A percentile compares a stretch with the other conserved stretches of the same genome.
These are phyloP conservation scores for Drosophila koepferae DNA, from an alignment of 2,888 invertebrate genomes.

Conservation along the genomic window DNA sequence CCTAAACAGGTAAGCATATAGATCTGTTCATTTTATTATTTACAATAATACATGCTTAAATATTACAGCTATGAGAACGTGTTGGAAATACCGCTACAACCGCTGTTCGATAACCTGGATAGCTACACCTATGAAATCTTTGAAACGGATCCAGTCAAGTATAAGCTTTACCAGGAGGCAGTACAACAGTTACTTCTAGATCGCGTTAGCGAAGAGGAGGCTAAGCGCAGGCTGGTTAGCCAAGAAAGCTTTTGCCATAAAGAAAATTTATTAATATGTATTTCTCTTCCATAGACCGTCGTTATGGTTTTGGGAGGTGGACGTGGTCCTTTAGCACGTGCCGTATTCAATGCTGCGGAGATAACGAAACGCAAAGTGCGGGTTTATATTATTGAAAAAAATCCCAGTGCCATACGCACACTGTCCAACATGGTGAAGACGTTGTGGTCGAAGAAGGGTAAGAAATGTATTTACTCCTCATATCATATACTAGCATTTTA, in stretches of 20 bases:
- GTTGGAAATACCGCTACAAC: constrained; percentile 96
- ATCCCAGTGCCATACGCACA: constrained; percentile 97
- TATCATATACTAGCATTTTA: background rate
- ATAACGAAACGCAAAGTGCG: constrained; percentile 90
- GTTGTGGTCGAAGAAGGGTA: constrained; percentile 89
- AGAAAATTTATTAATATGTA: background rate
- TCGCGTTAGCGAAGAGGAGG: constrained; percentile 85
- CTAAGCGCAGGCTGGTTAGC: constrained; percentile 86
- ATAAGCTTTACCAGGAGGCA: constrained; percentile 94
- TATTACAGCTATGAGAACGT: constrained; percentile 94
- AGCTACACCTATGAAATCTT: constrained; percentile 98
- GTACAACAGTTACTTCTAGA: constrained; percentile 91
- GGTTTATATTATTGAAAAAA: constrained; percentile 98
- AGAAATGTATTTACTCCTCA: background rate
- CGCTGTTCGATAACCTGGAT: constrained; percentile 97
- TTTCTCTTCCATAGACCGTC: constrained; percentile 83
- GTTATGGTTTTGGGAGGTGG: constrained; percentile 98
- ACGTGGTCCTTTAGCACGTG: constrained; percentile 96
- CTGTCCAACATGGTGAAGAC: constrained; percentile 91
- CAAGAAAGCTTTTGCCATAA: background rate
- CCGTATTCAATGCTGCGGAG: constrained; percentile 92
- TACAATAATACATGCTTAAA: background rate
- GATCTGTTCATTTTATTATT: background rate
- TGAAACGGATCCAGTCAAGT: constrained; percentile 98
- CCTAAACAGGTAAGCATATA: constrained; percentile 63